phyloP scores from a whole-genome alignment of 30 jellyfish, hydroid and myxozoan genomes.

The Aurelia aurita region DNA sequence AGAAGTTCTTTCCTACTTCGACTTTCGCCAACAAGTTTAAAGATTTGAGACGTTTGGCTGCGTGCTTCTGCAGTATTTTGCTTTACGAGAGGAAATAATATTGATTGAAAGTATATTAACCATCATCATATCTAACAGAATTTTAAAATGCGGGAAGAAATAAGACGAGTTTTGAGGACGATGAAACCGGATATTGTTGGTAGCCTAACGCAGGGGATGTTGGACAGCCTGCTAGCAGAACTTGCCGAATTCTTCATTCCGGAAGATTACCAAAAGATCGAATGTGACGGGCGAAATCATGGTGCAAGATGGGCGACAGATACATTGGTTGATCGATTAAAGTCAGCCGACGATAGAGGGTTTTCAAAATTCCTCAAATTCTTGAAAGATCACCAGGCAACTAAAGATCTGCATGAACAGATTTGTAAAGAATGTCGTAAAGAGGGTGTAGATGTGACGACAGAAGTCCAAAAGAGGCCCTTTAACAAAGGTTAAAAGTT shows the following conservation, averaged over 20 bases:
- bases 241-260: background rate
- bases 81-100: too few relatives aligned
- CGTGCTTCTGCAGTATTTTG: too few relatives aligned
- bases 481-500: too few relatives aligned
- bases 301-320: constrained; percentile 57
- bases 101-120: background rate
- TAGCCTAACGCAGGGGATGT: constrained; percentile 8
- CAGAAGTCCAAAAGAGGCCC: too few relatives aligned
- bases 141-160: background rate
- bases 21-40: too few relatives aligned
- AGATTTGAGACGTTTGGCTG: too few relatives aligned
- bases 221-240: constrained; percentile 8
- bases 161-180: background rate
- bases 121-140: background rate
- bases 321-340: constrained; percentile 35
- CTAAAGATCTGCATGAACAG: constrained; percentile 9
- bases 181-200: background rate
- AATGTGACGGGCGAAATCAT: constrained; percentile 19
- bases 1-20: too few relatives aligned
- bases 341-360: constrained; percentile 7
- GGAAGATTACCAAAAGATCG: constrained; percentile 27
- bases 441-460: too few relatives aligned
- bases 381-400: constrained; percentile 1
- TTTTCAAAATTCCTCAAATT: constrained; percentile 10
- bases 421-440: too few relatives aligned